Conservation (phyloP, 2,888 invertebrate species). For the Drosophila antonietae region DNA sequence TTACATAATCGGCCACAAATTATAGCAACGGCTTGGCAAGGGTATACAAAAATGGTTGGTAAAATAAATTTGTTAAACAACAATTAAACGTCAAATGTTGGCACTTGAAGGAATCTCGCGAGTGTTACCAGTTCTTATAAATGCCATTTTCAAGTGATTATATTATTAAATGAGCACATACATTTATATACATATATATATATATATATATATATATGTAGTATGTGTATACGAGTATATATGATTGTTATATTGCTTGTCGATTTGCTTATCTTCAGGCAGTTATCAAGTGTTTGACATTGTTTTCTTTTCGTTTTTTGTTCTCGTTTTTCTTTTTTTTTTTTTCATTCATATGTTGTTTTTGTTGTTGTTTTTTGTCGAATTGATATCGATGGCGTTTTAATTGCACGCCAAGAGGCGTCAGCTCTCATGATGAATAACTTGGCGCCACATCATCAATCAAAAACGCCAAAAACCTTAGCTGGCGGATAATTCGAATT, state of each 20-base stretch:
- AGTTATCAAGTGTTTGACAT: conserved; percentile 68
- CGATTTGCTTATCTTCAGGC: conserved; percentile 66
- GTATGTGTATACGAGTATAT: neutral
- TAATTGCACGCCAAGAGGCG: conserved; percentile 35
- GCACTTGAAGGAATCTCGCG: conserved; percentile 52
- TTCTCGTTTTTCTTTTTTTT: neutral
- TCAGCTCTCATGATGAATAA: conserved; percentile 40
- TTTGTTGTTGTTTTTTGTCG: conserved; percentile 16
- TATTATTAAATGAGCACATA: conserved; percentile 40
- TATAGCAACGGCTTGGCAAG: neutral
- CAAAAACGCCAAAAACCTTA: conserved; percentile 36
- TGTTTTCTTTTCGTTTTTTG: conserved; percentile 15
- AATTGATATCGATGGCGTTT: conserved; percentile 51
- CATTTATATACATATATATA: neutral
- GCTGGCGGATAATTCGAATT: conserved; percentile 26
- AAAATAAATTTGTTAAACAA: conserved; percentile 50
- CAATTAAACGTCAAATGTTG: conserved; percentile 63
- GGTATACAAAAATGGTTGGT: neutral
- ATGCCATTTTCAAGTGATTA: conserved; percentile 71
- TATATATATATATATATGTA: neutral
- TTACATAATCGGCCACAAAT: neutral
- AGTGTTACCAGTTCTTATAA: conserved; percentile 54
- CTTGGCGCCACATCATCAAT: conserved; percentile 57
- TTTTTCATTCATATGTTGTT: neutral
- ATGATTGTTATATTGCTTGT: conserved; percentile 49